Evolutionary conservation across 2,113 vertebrate genomes (phyloP).

Genomic region (Lampris megalopsis): DNA sequence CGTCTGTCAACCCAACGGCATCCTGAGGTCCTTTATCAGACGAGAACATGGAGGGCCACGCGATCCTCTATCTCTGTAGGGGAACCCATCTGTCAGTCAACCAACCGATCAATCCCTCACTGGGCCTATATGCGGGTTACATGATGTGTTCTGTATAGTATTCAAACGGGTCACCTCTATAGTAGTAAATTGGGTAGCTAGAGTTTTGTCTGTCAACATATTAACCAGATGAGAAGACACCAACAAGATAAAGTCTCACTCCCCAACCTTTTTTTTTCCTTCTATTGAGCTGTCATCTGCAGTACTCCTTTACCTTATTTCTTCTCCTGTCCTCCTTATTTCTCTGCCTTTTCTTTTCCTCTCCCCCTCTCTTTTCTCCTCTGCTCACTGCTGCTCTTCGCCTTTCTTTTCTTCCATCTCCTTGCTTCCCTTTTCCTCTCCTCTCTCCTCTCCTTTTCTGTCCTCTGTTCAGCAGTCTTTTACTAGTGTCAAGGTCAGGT

Average conservation of each 20-base stretch:
- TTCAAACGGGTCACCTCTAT: neutral
- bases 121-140: neutral
- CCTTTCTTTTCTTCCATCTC: neutral
- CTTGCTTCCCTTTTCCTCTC: no score
- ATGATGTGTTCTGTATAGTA: slow-evolving; percentile 1
- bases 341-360: neutral
- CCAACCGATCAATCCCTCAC: neutral
- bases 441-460: slow-evolving; percentile 14
- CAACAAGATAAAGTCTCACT: slow-evolving; percentile 32
- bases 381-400: neutral
- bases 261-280: slow-evolving; percentile 17
- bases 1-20: neutral
- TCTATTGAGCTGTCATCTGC: neutral
- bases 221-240: slow-evolving; percentile 35
- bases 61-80: slow-evolving; percentile 27
- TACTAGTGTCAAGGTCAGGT: slow-evolving; percentile 13
- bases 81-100: neutral
- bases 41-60: slow-evolving; percentile 10
- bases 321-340: slow-evolving; percentile 26
- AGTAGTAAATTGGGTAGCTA: slow-evolving; percentile 17
- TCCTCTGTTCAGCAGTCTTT: slow-evolving; percentile 32
- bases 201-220: slow-evolving; percentile 30
- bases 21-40: slow-evolving; percentile 2
- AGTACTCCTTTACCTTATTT: slow-evolving; percentile 15
- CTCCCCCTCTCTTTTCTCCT: neutral